phyloP scores from a whole-genome alignment of 2,888 invertebrate genomes.

The Machimus rusticus region DNA sequence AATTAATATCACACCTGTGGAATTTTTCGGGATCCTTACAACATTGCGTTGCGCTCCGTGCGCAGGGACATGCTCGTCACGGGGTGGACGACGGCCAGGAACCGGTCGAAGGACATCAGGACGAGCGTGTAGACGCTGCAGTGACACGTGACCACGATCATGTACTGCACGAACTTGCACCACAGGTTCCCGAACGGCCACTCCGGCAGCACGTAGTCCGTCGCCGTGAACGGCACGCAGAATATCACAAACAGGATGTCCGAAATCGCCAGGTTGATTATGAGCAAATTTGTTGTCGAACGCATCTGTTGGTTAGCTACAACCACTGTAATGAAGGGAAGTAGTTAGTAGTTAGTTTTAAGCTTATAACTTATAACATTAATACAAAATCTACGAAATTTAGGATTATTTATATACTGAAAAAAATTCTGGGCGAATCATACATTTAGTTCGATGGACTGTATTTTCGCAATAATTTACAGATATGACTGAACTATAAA shows the following conservation, averaged over 20 bases:
- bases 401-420: too few species aligned
- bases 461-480: too few species aligned
- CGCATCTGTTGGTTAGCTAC: conserved; percentile 90
- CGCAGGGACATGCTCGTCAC: conserved; percentile 86
- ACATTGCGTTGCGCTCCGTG: conserved; percentile 80
- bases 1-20: conserved; percentile 25
- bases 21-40: conserved; percentile 56
- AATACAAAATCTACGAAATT: too few species aligned
- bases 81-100: conserved; percentile 92
- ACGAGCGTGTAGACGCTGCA: conserved; percentile 93
- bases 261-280: conserved; percentile 88
- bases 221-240: conserved; percentile 93
- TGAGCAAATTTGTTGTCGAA: conserved; percentile 90
- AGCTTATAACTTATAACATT: too few species aligned
- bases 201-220: conserved; percentile 83
- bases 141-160: conserved; percentile 91
- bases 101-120: conserved; percentile 90
- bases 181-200: conserved; percentile 93
- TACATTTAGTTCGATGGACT: too few species aligned
- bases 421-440: too few species aligned
- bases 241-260: conserved; percentile 91
- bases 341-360: too few species aligned
- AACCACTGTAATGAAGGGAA: conserved; percentile 68
- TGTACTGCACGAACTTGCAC: conserved; percentile 87
- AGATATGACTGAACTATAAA: too few species aligned